Base-by-base conservation (phyloP, 2,888 invertebrate species). In the Elgonia sp. region DNA sequence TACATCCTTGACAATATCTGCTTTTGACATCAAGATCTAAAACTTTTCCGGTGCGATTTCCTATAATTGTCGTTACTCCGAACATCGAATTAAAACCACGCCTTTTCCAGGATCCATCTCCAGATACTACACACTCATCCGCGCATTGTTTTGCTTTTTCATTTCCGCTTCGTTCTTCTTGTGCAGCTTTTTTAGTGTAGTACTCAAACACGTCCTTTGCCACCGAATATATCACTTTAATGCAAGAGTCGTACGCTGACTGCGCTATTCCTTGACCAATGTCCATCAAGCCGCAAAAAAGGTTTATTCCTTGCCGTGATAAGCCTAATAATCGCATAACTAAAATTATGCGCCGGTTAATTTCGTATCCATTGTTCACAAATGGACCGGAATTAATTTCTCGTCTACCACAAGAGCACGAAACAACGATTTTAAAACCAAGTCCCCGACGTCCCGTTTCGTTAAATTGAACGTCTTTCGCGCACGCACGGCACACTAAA, bases 261-360 rank as follows among this genome's bases (percentile, higher is more conserved):
- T 89, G 87, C 40, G 85, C 63, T 42, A 90, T 63, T 55, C 90
- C 90, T 82, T 86, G 42, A 57, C 90, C 81, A 57, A 92, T 90
- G 84, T 92, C 90, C 91, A 92, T 91, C 50, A 91, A 60, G 76
- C 88, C 85, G 84, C 90, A 90, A 89, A 92, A 92, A 50, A 92
- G 57, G 84, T 92, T 91, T 21, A 93, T 76, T 18, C 93, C 91
- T 88, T 92, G 89, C 90, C 91, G 86, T 83, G 87, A 89, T 42
- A 92, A 63, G 70, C 91, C 91, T 67, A 93, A 84, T 42, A 92
- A 90, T 79, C 90, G 86, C 90, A 92, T 91, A 9, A 91, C 91
- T 63, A 91, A 91, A 40, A 91, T 89, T 62, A 92, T 91, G 87
- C 91, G 86, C 14, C 91, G 86, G 89, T 92, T 92, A 63, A 92